Evolutionary conservation across 2,797 vertebrate species (phyloP).

Genomic region (Pygocentrus nattereri): DNA sequence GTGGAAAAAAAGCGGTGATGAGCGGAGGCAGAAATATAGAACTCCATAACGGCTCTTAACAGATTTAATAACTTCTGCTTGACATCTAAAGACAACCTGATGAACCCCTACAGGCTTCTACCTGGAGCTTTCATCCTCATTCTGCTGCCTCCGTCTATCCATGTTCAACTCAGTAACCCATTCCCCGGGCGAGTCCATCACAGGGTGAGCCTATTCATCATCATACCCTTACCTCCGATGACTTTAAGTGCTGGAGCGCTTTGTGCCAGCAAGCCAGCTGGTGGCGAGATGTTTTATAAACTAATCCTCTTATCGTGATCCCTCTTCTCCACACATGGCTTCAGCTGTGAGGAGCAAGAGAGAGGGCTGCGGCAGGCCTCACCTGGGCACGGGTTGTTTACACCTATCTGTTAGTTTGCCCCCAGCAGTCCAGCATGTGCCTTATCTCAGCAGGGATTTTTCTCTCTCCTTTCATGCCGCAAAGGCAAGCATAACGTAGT

Average conservation of each 20-base stretch:
- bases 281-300: conserved; percentile 77
- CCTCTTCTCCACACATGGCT: conserved; percentile 66
- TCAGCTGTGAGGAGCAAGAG: conserved; percentile 63
- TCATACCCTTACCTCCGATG: conserved; percentile 57
- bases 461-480: conserved; percentile 58
- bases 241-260: conserved; percentile 51
- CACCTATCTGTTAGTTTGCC: conserved; percentile 63
- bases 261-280: conserved; percentile 69
- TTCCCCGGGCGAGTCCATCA: conserved; percentile 9
- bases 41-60: no score
- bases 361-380: conserved; percentile 57
- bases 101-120: background rate
- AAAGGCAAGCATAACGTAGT: conserved; percentile 53
- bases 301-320: conserved; percentile 75
- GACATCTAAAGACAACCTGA: background rate
- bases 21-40: background rate
- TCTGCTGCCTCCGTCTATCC: background rate
- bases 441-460: conserved; percentile 59
- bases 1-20: no score
- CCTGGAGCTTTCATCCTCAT: background rate
- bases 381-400: conserved; percentile 62
- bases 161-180: conserved; percentile 29
- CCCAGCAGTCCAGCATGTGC: conserved; percentile 56
- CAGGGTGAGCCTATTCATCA: conserved; percentile 57
- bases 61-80: background rate